These are phyloP conservation scores for Ceratitis capitata DNA, from an alignment of 1,140 invertebrate genomes.

Conservation along the genomic window DNA sequence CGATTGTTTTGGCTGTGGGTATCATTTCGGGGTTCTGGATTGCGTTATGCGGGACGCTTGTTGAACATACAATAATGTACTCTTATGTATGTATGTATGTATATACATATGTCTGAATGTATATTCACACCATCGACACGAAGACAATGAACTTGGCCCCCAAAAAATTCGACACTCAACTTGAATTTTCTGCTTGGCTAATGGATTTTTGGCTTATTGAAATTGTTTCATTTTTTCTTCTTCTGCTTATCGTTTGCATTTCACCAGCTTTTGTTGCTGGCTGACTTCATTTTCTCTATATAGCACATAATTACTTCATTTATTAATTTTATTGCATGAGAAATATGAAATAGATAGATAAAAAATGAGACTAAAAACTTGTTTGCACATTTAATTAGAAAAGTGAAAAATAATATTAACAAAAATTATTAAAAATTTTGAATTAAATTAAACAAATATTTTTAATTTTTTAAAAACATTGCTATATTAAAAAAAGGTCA, in stretches of 20 bases:
- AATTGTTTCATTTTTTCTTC: background rate
- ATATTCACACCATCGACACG: background rate
- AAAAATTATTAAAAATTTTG: too few species aligned
- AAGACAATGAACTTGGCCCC: constrained; percentile 32
- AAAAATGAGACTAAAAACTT: background rate
- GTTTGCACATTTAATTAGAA: background rate
- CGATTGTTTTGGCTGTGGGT: background rate
- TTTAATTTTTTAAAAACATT: too few species aligned
- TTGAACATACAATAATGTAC: background rate
- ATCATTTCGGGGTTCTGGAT: background rate
- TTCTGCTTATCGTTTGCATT: too few species aligned
- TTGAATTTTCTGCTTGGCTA: background rate
- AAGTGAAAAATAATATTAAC: too few species aligned
- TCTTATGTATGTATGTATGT: background rate
- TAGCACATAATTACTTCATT: background rate
- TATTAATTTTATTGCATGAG: background rate
- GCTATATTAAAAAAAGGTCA: too few species aligned
- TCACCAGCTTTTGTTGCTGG: background rate
- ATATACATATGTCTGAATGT: background rate
- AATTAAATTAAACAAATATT: too few species aligned
- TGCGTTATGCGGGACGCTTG: background rate
- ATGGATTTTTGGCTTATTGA: background rate
- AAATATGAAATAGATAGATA: background rate
- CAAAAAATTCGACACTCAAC: constrained; percentile 26
- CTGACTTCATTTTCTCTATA: too few species aligned